Evolutionary conservation across 2,888 invertebrate species (phyloP).

Genomic region (Sminthurinus aureus): DNA sequence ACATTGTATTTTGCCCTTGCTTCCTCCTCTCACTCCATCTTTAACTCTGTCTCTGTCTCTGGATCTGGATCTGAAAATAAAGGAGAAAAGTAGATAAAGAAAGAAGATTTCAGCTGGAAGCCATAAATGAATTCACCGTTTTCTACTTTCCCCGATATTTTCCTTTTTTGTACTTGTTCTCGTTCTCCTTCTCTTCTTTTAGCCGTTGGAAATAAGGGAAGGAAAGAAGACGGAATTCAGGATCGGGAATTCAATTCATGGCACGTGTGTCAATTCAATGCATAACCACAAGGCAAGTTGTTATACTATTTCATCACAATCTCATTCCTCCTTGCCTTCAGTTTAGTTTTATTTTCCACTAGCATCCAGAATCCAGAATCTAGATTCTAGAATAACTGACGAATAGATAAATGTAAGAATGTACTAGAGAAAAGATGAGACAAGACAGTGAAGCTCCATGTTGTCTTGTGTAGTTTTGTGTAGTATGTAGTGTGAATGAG

Average conservation of each 20-base stretch:
- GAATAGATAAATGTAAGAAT: too few species aligned
- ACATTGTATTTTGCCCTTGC: too few species aligned
- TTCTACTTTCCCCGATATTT: background rate
- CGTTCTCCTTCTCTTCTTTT: background rate
- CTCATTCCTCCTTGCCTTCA: background rate
- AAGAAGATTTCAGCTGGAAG: constrained; percentile 1
- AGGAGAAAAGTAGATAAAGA: background rate
- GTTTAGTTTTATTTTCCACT: too few species aligned
- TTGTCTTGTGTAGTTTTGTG: too few species aligned
- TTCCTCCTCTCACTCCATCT: too few species aligned
- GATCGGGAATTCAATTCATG: background rate
- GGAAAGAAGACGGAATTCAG: background rate
- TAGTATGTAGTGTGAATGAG: too few species aligned
- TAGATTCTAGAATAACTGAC: too few species aligned
- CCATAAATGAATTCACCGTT: background rate
- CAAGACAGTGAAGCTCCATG: too few species aligned
- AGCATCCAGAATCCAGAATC: too few species aligned
- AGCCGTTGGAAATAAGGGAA: background rate
- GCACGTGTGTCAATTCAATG: background rate
- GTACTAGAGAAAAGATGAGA: too few species aligned
- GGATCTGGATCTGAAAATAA: too few species aligned
- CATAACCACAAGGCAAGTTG: background rate
- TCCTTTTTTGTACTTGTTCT: background rate
- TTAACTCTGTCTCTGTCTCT: too few species aligned
- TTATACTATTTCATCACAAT: background rate